Conservation (phyloP, 2,113 vertebrate species). For the Epinephelus fuscoguttatus region DNA sequence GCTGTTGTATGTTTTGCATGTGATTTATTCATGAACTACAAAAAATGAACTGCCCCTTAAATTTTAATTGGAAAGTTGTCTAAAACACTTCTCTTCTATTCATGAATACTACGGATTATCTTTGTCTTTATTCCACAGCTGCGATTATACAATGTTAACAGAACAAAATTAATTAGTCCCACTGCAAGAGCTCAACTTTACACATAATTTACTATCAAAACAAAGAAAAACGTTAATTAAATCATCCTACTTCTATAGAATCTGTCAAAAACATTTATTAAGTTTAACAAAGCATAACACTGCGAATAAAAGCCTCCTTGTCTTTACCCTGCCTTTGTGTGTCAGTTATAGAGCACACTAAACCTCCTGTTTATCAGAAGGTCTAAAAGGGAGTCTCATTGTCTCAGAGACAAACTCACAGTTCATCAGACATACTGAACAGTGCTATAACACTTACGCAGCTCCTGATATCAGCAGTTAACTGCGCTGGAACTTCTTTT, state of each 20-base stretch:
- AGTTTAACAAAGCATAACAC: constrained; percentile 7
- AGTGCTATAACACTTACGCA: background rate
- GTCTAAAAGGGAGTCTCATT: background rate
- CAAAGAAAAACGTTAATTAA: constrained; percentile 32
- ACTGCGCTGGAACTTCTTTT: background rate
- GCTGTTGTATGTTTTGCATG: background rate
- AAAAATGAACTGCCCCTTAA: background rate
- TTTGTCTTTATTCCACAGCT: background rate
- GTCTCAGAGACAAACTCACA: background rate
- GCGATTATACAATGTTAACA: constrained; percentile 27
- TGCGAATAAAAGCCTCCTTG: background rate
- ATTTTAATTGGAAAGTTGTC: constrained; percentile 4
- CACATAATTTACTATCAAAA: constrained; percentile 31
- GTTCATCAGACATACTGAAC: background rate
- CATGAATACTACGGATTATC: constrained; percentile 16
- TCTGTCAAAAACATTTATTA: constrained; percentile 4
- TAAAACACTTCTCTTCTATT: constrained; percentile 7
- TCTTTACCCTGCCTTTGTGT: background rate
- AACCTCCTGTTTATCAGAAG: background rate
- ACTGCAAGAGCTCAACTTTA: constrained; percentile 26
- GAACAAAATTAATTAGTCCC: constrained; percentile 38
- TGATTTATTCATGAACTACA: background rate
- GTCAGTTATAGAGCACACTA: background rate
- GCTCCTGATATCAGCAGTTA: background rate
- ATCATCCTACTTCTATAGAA: constrained; percentile 6